Evolutionary conservation across 1,140 invertebrate genomes (phyloP), one percentile per base, ranked within the genome.

Genomic region (Calycopis cecrops): DNA sequence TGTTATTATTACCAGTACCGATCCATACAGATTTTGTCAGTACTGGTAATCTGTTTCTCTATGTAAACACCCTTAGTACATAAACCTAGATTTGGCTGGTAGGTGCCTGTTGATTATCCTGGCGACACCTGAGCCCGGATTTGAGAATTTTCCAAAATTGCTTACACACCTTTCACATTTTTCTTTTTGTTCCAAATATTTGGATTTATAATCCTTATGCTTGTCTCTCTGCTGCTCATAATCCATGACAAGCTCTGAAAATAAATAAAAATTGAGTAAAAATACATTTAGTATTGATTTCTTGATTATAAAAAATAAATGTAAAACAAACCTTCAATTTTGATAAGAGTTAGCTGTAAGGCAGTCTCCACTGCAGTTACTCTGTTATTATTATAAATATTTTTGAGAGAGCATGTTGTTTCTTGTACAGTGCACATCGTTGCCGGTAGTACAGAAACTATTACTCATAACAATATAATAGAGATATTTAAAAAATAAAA

Each of bases 191-290:
- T 21, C 52, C 11, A 60, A 8, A 34, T 51, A 57, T 55, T 59
- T 55, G 67, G 59, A 21, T 58, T 67, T 62, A 67, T 75, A 60
- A 52, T 63, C 59, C 52, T 52, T 50, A 35, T 59, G 57, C 21
- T 63, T 51, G 44, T 53, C 35, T 28, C 67, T 53, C 7, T 77
- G 35, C 35, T 67, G 49, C 52, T 79, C 63, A 54, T 75, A 65
- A 48, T 78, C 69, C 28, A 21, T 34, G 1, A 69, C 10, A 8
- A 82, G 55, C 7, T 78, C 79, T 83, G 64, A 18, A 78, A 76
- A 11, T 18, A n/a, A 50, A 28, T 54, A 18, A 33, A 55, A 48
- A 44, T 33, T 28, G 0, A 48, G 9, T 1, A 33, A 28, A 11
- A 48, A 48, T 0, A 17, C 9, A n/a, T 4, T 21, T 48, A 10